Conservation (phyloP, 2,797 vertebrate genomes). For the Hybognathus amarus region DNA sequence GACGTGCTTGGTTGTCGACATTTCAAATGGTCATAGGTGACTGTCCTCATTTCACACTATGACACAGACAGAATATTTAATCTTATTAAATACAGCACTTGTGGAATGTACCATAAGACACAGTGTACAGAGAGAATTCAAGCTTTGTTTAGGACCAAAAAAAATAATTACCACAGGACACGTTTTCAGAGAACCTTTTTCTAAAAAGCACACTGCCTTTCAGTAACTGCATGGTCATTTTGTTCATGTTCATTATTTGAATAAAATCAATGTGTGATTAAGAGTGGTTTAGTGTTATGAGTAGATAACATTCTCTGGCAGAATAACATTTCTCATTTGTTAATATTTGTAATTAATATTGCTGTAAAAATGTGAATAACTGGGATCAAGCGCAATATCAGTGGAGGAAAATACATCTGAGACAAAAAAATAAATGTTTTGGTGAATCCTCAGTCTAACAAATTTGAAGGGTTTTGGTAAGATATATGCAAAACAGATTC, state of each 20-base stretch:
- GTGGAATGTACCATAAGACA: constrained; percentile 31
- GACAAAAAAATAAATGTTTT: neutral
- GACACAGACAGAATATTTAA: constrained; percentile 35
- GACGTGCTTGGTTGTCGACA: neutral
- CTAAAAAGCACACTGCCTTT: constrained; percentile 12
- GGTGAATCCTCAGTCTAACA: neutral
- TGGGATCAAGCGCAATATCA: neutral
- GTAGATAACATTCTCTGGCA: neutral
- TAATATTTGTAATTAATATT: neutral
- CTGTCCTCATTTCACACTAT: constrained; percentile 23
- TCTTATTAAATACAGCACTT: constrained; percentile 26
- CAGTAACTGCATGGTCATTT: neutral
- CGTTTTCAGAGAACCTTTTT: neutral
- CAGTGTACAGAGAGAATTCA: constrained; percentile 13
- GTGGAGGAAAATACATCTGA: neutral
- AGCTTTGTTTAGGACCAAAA: neutral
- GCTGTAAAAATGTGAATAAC: neutral
- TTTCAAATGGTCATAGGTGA: constrained; percentile 9
- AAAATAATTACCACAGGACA: neutral
- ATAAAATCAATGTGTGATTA: neutral
- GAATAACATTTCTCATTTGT: neutral
- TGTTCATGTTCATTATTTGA: neutral
- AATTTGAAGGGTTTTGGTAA: neutral
- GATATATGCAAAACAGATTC: neutral
- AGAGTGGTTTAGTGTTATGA: neutral